These are phyloP conservation scores for Anthrax anthrax DNA, from an alignment of 2,888 invertebrate species.

Conservation along the genomic window DNA sequence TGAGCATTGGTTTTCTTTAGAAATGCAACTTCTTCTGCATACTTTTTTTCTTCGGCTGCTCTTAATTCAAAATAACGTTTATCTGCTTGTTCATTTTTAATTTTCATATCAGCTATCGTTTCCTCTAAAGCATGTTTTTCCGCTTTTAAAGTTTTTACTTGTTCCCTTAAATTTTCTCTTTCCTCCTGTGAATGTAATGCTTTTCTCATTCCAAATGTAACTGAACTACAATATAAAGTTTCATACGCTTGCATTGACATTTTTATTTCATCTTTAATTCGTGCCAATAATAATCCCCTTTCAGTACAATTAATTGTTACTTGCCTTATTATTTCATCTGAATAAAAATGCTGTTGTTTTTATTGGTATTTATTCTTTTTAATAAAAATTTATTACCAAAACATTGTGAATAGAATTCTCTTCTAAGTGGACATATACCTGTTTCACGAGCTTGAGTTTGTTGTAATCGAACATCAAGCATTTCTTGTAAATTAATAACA, in stretches of 20 bases:
- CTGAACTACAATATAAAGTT: conserved; percentile 91
- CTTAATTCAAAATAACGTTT: conserved; percentile 67
- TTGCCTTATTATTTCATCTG: conserved; percentile 78
- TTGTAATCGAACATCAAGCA: conserved; percentile 78
- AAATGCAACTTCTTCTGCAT: conserved; percentile 81
- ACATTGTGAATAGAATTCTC: conserved; percentile 90
- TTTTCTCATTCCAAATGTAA: conserved; percentile 95
- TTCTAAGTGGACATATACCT: conserved; percentile 86
- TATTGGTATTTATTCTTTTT: not conserved
- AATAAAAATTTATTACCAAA: conserved; percentile 40
- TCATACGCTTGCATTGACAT: conserved; percentile 97
- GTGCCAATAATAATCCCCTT: conserved; percentile 77
- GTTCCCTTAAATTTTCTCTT: conserved; percentile 64
- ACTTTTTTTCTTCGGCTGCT: conserved; percentile 82
- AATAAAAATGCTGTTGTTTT: not conserved
- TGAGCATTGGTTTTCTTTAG: conserved; percentile 89
- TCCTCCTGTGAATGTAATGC: conserved; percentile 66
- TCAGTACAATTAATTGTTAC: conserved; percentile 96
- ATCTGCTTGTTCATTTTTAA: conserved; percentile 70
- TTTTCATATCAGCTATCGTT: conserved; percentile 43
- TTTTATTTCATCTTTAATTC: conserved; percentile 88
- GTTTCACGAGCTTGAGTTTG: conserved; percentile 91
- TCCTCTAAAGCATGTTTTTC: conserved; percentile 33
- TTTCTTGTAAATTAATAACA: conserved; percentile 91
- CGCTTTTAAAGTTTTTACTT: conserved; percentile 52